Conservation (phyloP, 1,140 invertebrate species). For the Ptiloglossa arizonensis region DNA sequence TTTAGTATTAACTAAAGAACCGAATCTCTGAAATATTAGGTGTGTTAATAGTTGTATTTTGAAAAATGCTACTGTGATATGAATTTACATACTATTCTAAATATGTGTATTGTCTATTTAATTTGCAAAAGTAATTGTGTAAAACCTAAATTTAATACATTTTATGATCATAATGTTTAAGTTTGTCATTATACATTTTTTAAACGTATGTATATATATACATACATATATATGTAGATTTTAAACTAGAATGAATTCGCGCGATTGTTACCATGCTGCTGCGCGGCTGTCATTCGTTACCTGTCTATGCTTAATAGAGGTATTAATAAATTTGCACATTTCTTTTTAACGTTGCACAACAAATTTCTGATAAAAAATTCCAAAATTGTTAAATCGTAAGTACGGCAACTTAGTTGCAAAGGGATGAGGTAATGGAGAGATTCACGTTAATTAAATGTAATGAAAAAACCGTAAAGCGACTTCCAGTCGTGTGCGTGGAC, state of each 20-base stretch:
- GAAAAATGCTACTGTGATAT: too few species aligned
- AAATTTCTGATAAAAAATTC: background rate
- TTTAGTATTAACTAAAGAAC: too few species aligned
- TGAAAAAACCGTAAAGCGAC: constrained; percentile 40
- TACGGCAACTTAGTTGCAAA: constrained; percentile 16
- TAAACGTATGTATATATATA: background rate
- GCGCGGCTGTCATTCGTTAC: constrained; percentile 44
- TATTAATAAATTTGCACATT: constrained; percentile 29
- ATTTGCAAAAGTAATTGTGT: too few species aligned
- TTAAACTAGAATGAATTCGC: constrained; percentile 23
- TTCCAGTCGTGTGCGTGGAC: constrained; percentile 36
- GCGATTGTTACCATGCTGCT: background rate
- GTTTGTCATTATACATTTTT: too few species aligned
- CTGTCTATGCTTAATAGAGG: constrained; percentile 14
- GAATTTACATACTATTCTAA: too few species aligned
- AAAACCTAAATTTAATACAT: too few species aligned
- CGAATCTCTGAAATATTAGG: too few species aligned
- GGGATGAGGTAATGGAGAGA: constrained; percentile 65
- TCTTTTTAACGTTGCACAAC: background rate
- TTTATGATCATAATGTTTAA: too few species aligned
- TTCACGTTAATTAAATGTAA: constrained; percentile 31
- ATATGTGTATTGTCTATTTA: too few species aligned
- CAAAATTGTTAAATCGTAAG: constrained; percentile 21
- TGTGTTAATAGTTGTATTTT: too few species aligned
- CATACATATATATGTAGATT: background rate